Conservation (phyloP, 2,888 invertebrate species). For the Congeria kusceri region DNA sequence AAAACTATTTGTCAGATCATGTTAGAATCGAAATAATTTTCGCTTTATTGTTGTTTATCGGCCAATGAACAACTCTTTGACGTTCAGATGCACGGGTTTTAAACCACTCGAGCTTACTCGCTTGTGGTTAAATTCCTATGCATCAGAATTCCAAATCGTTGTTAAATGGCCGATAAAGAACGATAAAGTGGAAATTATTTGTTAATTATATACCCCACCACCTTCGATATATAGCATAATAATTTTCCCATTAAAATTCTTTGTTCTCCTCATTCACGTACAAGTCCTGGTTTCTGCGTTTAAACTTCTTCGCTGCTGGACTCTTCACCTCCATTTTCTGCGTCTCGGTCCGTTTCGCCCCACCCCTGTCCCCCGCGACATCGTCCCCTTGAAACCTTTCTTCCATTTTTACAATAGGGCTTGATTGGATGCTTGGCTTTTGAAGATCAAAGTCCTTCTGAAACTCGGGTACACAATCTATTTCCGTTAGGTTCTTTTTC, state of each 20-base stretch:
- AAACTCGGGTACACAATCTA: constrained; percentile 37
- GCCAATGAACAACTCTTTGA: too few relatives aligned
- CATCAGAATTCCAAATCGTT: too few relatives aligned
- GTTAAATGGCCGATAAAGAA: too few relatives aligned
- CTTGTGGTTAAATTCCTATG: too few relatives aligned
- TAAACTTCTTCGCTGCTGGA: constrained; percentile 68
- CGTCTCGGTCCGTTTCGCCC: constrained; percentile 53
- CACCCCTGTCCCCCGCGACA: constrained; percentile 23
- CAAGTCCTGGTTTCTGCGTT: constrained; percentile 66
- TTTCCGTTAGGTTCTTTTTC: constrained; percentile 40
- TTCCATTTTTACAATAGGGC: constrained; percentile 64
- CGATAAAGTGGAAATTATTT: too few relatives aligned
- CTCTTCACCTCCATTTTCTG: constrained; percentile 53
- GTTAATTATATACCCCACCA: too few relatives aligned
- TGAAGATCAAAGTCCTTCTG: constrained; percentile 47
- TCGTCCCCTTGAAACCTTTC: constrained; percentile 47
- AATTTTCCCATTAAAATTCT: constrained; percentile 8
- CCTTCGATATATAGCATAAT: too few relatives aligned
- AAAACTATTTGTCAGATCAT: too few relatives aligned
- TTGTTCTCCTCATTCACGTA: constrained; percentile 44
- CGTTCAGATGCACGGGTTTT: too few relatives aligned
- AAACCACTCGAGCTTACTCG: too few relatives aligned
- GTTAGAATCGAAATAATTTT: too few relatives aligned
- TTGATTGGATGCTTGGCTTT: constrained; percentile 60
- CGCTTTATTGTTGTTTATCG: too few relatives aligned